A percentile compares a stretch with the other conserved stretches of the same genome.
These are phyloP conservation scores for Pollenia amentaria DNA, from an alignment of 2,888 invertebrate genomes.

Conservation along the genomic window DNA sequence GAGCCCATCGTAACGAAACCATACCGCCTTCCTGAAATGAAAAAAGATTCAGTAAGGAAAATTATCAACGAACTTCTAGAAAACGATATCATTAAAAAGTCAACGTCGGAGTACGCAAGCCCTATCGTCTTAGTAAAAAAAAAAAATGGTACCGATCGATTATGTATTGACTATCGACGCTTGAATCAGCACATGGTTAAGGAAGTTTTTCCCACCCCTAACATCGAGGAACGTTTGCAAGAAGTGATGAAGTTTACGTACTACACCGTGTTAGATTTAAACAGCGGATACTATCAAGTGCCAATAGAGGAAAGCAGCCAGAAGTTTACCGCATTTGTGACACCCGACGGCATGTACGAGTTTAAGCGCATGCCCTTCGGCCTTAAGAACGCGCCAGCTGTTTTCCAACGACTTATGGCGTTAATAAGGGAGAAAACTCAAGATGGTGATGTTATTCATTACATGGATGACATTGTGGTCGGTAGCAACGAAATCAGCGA, in stretches of 20 bases:
- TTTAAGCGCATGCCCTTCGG: conserved; percentile 57
- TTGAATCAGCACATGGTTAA: conserved; percentile 63
- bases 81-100: conserved; percentile 67
- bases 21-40: conserved; percentile 67
- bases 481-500: no score
- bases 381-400: no score
- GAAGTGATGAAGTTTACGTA: conserved; percentile 40
- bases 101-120: conserved; percentile 68
- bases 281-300: conserved; percentile 58
- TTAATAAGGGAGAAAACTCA: no score
- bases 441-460: no score
- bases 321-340: no score
- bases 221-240: conserved; percentile 67
- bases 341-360: conserved; percentile 54
- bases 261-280: conserved; percentile 60
- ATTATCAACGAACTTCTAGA: conserved; percentile 63
- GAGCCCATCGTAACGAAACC: conserved; percentile 52
- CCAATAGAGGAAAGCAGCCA: conserved; percentile 39
- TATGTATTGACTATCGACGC: conserved; percentile 57
- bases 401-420: no score
- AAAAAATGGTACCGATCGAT: no score
- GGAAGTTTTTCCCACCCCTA: conserved; percentile 68
- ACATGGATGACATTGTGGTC: no score
- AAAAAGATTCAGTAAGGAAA: conserved; percentile 39
- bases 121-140: conserved; percentile 72